Base-by-base conservation (phyloP, 2,113 vertebrate species). In the Rhinolophus sinicus region DNA sequence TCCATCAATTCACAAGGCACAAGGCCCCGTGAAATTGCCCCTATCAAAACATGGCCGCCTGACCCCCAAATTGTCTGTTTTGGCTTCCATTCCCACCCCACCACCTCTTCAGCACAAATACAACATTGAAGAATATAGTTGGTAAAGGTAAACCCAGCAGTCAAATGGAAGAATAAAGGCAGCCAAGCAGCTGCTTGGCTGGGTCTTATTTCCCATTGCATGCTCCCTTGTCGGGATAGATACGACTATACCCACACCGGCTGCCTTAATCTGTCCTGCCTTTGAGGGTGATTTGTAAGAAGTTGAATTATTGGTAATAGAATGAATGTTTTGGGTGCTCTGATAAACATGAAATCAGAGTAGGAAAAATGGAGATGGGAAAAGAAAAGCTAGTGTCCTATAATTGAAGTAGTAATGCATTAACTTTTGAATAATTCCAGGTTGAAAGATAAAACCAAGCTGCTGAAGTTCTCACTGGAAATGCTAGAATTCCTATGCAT, bases 231-330 rank as follows among this genome's bases (percentile, higher is more conserved):
- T 12, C 7, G 44, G 8, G 24, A 28, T 2, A 15, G n/a, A 3
- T 1, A 0, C 3, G 30, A 54, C 52, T 38, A 8, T 16, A 4
- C 22, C 26, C 24, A 1, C 0, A 5, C 21, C 21, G 11, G 21
- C 24, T 80, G 35, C 44, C 28, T 28, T 40, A 9, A 5, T 35
- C 56, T 65, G 30, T 38, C 33, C 30, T 80, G 35, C 64, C 50
- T 47, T 15, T 13, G 24, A 87, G 54, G 72, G 19, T 7, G 24
- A 3, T 38, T 75, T 78, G 56, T 90, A 40, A 72, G 33, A 92
- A 77, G 73, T 22, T 33, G 38, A 81, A 33, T 89, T 58, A 30
- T 1, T 4, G 0, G 7, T 70, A 12, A 70, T 6, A 65, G 44
- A 38, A 73, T 38, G 70, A 64, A 30, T 83, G 47, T 80, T 64